phyloP scores from a whole-genome alignment of 2,888 invertebrate genomes.

The Nephrocerus scutellatus region DNA sequence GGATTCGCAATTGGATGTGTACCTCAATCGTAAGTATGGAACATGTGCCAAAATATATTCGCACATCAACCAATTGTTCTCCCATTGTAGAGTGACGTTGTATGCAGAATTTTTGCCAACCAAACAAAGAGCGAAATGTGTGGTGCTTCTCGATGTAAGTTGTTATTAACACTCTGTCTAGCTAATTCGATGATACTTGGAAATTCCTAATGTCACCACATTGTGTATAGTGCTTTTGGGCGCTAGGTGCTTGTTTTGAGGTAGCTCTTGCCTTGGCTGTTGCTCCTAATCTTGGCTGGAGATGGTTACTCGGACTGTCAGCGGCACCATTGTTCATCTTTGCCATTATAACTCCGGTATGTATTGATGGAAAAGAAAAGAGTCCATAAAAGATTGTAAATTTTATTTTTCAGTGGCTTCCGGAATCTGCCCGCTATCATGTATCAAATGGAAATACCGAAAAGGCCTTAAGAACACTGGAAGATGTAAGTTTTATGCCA shows the following conservation, averaged over 20 bases:
- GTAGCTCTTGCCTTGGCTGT: constrained; percentile 82
- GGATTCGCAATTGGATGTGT: constrained; percentile 96
- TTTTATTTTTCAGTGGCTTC: constrained; percentile 64
- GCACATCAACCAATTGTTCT: constrained; percentile 1
- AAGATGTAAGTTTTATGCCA: constrained; percentile 52
- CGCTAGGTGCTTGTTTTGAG: constrained; percentile 89
- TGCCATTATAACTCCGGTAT: constrained; percentile 70
- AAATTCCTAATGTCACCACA: background rate
- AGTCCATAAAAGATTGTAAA: constrained; percentile 1
- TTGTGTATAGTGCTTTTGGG: constrained; percentile 83
- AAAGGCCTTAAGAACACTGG: constrained; percentile 74
- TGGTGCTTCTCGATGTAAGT: constrained; percentile 88
- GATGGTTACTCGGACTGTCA: constrained; percentile 87
- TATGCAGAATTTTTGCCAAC: constrained; percentile 95
- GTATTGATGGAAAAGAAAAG: no score
- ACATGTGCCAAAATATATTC: constrained; percentile 6
- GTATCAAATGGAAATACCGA: constrained; percentile 82
- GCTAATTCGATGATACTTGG: no score
- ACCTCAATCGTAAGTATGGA: constrained; percentile 82
- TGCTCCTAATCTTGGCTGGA: constrained; percentile 87
- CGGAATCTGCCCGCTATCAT: constrained; percentile 85
- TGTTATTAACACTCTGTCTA: constrained; percentile 1
- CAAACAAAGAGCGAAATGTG: constrained; percentile 89
- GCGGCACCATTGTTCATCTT: constrained; percentile 81
- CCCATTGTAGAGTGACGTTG: constrained; percentile 79